phyloP scores from a whole-genome alignment of 2,888 invertebrate species.

The Drosophila anomalata region DNA sequence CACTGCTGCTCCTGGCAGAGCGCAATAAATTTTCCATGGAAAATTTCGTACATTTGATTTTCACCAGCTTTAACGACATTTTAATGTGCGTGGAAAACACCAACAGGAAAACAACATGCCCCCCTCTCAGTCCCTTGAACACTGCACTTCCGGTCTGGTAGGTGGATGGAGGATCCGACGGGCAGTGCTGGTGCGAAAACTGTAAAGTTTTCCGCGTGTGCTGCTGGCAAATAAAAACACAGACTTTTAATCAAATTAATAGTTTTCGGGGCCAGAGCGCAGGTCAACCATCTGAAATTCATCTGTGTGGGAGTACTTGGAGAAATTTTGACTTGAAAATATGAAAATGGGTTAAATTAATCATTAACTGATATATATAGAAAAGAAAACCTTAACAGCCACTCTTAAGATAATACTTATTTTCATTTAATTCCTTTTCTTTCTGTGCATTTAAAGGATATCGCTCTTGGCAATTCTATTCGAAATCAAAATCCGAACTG shows the following conservation, averaged over 20 bases:
- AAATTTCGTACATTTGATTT: conserved; percentile 78
- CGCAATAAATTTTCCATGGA: conserved; percentile 68
- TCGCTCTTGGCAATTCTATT: conserved; percentile 68
- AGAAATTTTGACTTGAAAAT: background rate
- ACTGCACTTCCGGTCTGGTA: conserved; percentile 29
- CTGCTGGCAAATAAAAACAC: conserved; percentile 66
- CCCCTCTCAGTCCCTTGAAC: conserved; percentile 13
- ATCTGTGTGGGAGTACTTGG: background rate
- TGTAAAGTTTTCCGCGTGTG: conserved; percentile 48
- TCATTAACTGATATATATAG: background rate
- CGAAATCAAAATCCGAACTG: conserved; percentile 72
- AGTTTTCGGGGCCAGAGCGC: conserved; percentile 46
- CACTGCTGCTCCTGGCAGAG: conserved; percentile 30
- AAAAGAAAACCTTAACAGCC: background rate
- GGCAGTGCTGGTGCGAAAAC: conserved; percentile 10
- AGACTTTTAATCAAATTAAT: conserved; percentile 76
- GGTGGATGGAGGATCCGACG: background rate
- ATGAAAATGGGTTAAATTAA: background rate
- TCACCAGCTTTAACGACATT: conserved; percentile 77
- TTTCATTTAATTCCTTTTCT: background rate
- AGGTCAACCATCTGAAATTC: conserved; percentile 26
- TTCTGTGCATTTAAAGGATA: conserved; percentile 13
- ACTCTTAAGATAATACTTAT: background rate
- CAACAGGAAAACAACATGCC: conserved; percentile 44
- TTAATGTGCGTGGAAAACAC: conserved; percentile 73